A percentile compares a stretch with the other conserved stretches of the same genome.
These are phyloP conservation scores for Trichoplusia ni DNA, from an alignment of 1,140 invertebrate genomes.

Conservation along the genomic window DNA sequence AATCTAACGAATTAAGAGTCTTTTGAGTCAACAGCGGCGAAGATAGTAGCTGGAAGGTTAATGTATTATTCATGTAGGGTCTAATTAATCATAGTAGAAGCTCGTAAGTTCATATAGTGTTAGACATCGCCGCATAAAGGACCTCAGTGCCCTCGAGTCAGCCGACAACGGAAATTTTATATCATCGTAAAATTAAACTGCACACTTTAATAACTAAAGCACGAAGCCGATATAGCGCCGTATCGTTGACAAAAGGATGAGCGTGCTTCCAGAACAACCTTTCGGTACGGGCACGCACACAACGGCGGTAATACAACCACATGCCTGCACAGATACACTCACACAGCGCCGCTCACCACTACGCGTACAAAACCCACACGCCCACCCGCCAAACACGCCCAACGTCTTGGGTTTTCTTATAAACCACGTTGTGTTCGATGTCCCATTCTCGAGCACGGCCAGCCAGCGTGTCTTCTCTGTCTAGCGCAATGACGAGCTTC, in stretches of 20 bases:
- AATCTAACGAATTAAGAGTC: not conserved
- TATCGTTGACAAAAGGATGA: constrained; percentile 80
- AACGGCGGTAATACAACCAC: constrained; percentile 46
- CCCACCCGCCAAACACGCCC: constrained; percentile 80
- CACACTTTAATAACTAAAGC: constrained; percentile 78
- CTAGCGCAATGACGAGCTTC: constrained; percentile 77
- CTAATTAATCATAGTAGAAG: constrained; percentile 29
- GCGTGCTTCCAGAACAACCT: constrained; percentile 54
- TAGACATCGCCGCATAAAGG: constrained; percentile 39
- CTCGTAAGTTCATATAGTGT: constrained; percentile 31
- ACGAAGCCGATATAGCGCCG: constrained; percentile 68
- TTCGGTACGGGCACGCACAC: constrained; percentile 56
- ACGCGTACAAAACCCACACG: constrained; percentile 70
- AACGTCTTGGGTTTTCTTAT: constrained; percentile 82
- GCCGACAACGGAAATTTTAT: constrained; percentile 73
- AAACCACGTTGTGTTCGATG: constrained; percentile 75
- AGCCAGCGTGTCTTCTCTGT: constrained; percentile 49
- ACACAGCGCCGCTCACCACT: constrained; percentile 61
- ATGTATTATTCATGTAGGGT: constrained; percentile 11
- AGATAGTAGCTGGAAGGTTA: not conserved
- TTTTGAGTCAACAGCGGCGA: not conserved
- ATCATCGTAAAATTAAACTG: constrained; percentile 74
- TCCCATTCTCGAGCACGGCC: constrained; percentile 53
- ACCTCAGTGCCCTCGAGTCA: constrained; percentile 51
- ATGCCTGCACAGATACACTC: constrained; percentile 46